These are phyloP conservation scores for Corydoras sp. DNA, from an alignment of 2,113 vertebrate species.

Conservation along the genomic window DNA sequence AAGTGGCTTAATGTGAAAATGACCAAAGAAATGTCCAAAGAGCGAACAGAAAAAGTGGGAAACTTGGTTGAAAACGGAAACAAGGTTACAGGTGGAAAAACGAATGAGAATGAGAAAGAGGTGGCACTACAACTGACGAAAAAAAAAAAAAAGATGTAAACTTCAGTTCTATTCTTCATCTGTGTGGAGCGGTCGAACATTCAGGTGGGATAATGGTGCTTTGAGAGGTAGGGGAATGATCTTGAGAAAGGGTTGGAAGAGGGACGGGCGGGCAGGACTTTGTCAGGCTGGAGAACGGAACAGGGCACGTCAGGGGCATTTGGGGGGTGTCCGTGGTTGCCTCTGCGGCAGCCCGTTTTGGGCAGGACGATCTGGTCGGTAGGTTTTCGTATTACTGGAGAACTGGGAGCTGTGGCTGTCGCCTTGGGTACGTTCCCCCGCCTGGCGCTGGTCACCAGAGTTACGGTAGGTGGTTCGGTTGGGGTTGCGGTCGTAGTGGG, in stretches of 20 bases:
- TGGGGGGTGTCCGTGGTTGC: slow-evolving; percentile 66
- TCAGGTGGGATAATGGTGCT: slow-evolving; percentile 15
- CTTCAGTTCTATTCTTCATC: slow-evolving; percentile 68
- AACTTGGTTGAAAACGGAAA: slow-evolving; percentile 45
- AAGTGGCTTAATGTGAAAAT: slow-evolving; percentile 8
- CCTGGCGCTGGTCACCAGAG: slow-evolving; percentile 52
- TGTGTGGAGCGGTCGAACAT: slow-evolving; percentile 46
- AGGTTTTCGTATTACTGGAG: slow-evolving; percentile 41
- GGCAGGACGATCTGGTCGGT: slow-evolving; percentile 54
- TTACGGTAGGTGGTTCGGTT: slow-evolving; percentile 59
- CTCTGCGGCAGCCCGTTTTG: slow-evolving; percentile 77
- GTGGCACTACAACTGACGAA: slow-evolving; percentile 55
- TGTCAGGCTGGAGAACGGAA: slow-evolving; percentile 37
- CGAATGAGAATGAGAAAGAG: slow-evolving; percentile 41
- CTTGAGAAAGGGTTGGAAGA: neutral
- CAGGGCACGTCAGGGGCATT: slow-evolving; percentile 56
- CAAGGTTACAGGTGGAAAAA: slow-evolving; percentile 3
- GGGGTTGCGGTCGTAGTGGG: slow-evolving; percentile 62
- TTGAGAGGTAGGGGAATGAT: neutral
- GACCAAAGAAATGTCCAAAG: slow-evolving; percentile 6
- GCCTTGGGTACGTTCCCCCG: slow-evolving; percentile 32
- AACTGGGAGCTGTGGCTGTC: slow-evolving; percentile 44
- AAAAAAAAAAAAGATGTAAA: slow-evolving; percentile 61
- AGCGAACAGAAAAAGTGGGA: slow-evolving; percentile 20
- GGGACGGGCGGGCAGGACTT: slow-evolving; percentile 20